Evolutionary conservation across 2,113 vertebrate genomes (phyloP), one percentile per base, ranked within the genome.

Genomic region (Xenopus tropicalis): DNA sequence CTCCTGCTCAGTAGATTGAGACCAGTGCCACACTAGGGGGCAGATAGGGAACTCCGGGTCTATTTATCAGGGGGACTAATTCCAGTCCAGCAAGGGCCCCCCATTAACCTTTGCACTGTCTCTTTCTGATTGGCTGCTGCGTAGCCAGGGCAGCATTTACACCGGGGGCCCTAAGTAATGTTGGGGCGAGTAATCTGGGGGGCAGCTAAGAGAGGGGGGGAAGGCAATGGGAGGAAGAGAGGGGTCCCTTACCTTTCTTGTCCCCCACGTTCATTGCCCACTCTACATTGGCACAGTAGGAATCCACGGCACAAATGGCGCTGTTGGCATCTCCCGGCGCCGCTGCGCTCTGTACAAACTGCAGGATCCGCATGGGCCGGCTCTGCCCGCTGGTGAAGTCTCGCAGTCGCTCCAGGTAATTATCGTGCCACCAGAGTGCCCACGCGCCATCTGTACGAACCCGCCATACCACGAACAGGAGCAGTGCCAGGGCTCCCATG

Each of bases 211-310:
- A n/a, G 29, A 37, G 6, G 29, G 1, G 2, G 29, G 29, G 29
- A 3, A 8, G 29, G 29, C 29, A 37, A 37, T 37, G 29, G 29
- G 29, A 8, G 29, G 29, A 7, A 37, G 6, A 37, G 29, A 7
- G 5, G 10, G 1, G 13, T 17, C 19, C 19, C 73, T 69, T 70
- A 91, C 90, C 90, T 85, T 92, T 92, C 77, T 90, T 88, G 77
- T 92, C 86, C 16, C 90, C 89, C 44, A 91, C 81, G 14, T 92
- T 90, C 91, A 92, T 91, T 69, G 89, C 90, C 91, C 91, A 92
- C 72, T 92, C 91, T 12, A 77, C 81, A 14, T 86, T 80, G 21
- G 79, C 80, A 85, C 91, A 91, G 83, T 83, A 91, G 3, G 86
- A 56, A 69, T 91, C 90, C 1, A 92, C 86, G 66, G 84, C 80